Percentiles rank a stretch among this genome's conserved stretches.
These are phyloP conservation scores for Dufourea novaeangliae DNA, from an alignment of 1,140 invertebrate species.

Conservation along the genomic window DNA sequence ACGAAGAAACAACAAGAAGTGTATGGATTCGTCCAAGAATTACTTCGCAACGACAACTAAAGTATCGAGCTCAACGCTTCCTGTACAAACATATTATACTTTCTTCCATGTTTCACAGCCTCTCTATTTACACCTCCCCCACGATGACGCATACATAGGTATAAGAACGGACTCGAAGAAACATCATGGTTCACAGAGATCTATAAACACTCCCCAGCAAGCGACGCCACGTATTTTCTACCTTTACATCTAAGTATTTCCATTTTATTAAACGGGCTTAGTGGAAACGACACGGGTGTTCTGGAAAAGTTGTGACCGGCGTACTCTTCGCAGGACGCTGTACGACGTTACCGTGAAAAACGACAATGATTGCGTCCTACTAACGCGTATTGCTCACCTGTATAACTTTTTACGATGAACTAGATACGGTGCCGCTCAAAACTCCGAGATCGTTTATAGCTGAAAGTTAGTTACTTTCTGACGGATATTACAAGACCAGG, in stretches of 20 bases:
- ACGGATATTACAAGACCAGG: neutral
- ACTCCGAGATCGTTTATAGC: neutral
- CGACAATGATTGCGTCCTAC: neutral
- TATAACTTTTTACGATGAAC: neutral
- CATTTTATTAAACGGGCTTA: neutral
- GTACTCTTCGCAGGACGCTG: neutral
- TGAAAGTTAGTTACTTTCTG: neutral
- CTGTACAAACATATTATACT: neutral
- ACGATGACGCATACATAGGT: neutral
- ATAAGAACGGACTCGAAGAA: neutral
- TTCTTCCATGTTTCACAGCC: neutral
- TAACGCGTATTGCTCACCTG: neutral
- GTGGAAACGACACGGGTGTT: neutral
- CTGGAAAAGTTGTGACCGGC: neutral
- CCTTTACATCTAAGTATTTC: neutral
- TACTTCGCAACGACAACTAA: neutral
- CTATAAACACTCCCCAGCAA: neutral
- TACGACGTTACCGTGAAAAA: neutral
- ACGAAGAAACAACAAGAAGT: neutral
- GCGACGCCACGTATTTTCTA: neutral
- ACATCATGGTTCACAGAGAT: neutral
- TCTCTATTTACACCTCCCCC: neutral
- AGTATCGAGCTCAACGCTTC: neutral
- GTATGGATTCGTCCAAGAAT: too few species aligned
- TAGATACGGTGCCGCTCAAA: neutral